Base-by-base conservation (phyloP, 2,888 invertebrate genomes). In the Aphidius colemani region DNA sequence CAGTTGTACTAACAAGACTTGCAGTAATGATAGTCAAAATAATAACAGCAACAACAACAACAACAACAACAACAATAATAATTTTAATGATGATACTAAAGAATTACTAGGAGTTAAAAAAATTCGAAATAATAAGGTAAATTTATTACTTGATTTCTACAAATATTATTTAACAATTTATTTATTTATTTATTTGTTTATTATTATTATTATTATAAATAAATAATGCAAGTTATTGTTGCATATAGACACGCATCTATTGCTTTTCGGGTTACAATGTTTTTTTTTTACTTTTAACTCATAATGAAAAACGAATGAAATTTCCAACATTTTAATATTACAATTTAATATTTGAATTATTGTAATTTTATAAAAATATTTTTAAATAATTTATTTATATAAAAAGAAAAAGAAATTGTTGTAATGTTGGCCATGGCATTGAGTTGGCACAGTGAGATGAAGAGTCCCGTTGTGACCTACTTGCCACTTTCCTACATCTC, bases 391-490 rank as follows among this genome's bases (percentile, higher is more conserved):
- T n/a, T n/a, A n/a, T n/a, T n/a, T n/a, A n/a, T n/a, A n/a, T n/a
- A n/a, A n/a, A n/a, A n/a, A n/a, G n/a, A n/a, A n/a, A 18, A 56
- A 59, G 65, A 62, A 45, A 50, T 43, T 53, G 67, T 67, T 70
- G 62, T 67, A 69, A 66, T 66, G 67, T 71, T 18, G 30, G 65
- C 68, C 72, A 68, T 69, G 71, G 73, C 30, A 30, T 30, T 30
- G 30, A 73, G 74, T 75, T 74, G 75, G 74, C 75, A 75, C 69
- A 74, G 73, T 73, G 65, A 72, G 75, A 76, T 75, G 78, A 77
- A 77, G 78, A 73, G 78, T 82, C 75, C 81, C 81, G 82, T 81
- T 81, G 79, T 71, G 78, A 73, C 82, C 81, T 67, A 82, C 79
- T 81, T 77, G 67, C 73, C 66, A 72, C 75, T 75, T 76, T 77